Conservation (phyloP, 2,797 vertebrate species). For the Heterohyrax brucei region DNA sequence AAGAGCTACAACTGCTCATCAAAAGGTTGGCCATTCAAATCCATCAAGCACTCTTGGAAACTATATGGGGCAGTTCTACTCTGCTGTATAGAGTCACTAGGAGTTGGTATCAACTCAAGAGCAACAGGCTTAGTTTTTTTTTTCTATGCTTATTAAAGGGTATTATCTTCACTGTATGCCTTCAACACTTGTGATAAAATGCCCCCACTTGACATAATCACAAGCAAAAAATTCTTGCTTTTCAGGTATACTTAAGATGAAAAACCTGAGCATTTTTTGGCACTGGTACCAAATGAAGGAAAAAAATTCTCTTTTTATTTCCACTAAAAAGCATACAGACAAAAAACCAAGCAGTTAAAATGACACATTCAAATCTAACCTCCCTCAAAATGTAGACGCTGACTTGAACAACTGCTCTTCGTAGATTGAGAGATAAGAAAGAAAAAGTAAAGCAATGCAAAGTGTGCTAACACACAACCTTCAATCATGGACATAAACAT, state of each 20-base stretch:
- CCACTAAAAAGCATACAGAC: neutral
- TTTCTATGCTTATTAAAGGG: neutral
- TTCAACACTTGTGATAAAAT: conserved; percentile 21
- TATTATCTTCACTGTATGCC: neutral
- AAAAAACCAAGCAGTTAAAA: neutral
- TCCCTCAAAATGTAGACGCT: neutral
- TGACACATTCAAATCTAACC: conserved; percentile 3
- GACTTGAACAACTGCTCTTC: neutral
- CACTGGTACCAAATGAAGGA: neutral
- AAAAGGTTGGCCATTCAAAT: too few species aligned
- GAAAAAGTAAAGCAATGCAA: neutral
- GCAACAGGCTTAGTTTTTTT: neutral
- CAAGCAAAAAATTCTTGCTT: conserved; percentile 41
- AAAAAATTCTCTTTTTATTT: neutral
- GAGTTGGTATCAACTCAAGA: too few species aligned
- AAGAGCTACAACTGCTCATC: too few species aligned
- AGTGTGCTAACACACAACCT: neutral
- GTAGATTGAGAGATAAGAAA: neutral
- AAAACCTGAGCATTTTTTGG: conserved; percentile 17
- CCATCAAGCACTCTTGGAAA: too few species aligned
- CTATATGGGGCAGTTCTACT: too few species aligned
- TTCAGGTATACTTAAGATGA: neutral
- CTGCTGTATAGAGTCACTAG: too few species aligned
- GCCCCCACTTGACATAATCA: conserved; percentile 44
- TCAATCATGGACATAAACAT: neutral